A percentile compares a stretch with the other conserved stretches of the same genome.
Evolutionary conservation across 1,140 invertebrate species (phyloP).

Genomic region (Pseudachorutes palmiensis): DNA sequence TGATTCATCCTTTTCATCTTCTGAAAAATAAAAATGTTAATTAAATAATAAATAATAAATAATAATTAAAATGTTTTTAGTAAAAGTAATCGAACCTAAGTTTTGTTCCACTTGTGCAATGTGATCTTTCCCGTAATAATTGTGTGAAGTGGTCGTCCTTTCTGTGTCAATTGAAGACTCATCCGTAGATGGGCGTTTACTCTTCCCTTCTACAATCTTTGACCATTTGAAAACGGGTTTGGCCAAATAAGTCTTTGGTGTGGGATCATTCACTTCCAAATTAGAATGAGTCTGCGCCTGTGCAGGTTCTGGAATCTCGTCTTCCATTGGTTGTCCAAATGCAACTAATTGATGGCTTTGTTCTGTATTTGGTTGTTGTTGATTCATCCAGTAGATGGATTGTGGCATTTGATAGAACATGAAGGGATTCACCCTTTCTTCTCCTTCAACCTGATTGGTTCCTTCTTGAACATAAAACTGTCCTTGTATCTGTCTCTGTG

Average conservation of each 20-base stretch:
- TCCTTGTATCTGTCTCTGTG: neutral
- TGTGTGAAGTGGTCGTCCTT: neutral
- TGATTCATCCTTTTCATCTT: neutral
- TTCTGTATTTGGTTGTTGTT: neutral
- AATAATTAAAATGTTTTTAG: neutral
- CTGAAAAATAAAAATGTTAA: neutral
- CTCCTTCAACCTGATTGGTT: neutral
- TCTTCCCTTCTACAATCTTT: neutral
- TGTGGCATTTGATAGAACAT: conserved; percentile 21
- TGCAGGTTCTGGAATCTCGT: neutral
- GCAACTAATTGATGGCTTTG: neutral
- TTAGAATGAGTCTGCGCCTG: neutral
- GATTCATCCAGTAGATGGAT: conserved; percentile 28
- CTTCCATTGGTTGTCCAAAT: neutral
- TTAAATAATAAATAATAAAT: neutral
- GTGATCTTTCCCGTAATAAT: neutral
- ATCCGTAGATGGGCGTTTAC: neutral
- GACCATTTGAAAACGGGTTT: conserved; percentile 5
- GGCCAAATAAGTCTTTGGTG: conserved; percentile 4
- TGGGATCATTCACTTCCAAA: neutral
- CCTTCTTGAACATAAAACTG: neutral
- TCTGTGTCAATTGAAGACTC: neutral
- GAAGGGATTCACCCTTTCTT: conserved; percentile 3
- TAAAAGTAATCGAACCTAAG: neutral
- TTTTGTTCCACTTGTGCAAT: neutral